Conservation (phyloP, 2,888 invertebrate species). For the Dyspetes luteomarginatus region DNA sequence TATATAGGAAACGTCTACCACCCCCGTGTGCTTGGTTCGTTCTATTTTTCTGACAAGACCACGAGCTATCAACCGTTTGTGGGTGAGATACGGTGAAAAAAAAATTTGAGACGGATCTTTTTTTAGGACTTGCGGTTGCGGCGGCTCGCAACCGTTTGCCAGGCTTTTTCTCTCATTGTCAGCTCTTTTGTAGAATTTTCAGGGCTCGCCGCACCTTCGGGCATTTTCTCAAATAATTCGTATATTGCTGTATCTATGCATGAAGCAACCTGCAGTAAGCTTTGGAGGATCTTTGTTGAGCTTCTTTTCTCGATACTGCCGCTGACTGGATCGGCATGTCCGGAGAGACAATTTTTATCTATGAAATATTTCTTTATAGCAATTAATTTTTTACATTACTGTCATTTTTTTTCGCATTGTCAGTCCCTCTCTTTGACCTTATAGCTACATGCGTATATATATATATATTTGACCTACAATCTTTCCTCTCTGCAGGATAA, state of each 20-base stretch:
- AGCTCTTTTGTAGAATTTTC: not conserved
- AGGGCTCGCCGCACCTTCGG: not conserved
- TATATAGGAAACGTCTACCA: not conserved
- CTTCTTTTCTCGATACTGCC: constrained; percentile 21
- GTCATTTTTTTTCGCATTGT: too few species aligned
- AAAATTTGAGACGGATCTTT: constrained; percentile 42
- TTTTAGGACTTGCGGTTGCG: constrained; percentile 55
- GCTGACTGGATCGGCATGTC: too few species aligned
- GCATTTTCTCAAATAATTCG: not conserved
- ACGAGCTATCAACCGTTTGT: constrained; percentile 46
- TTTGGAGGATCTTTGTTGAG: constrained; percentile 30
- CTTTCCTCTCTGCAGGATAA: too few species aligned
- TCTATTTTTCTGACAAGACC: constrained; percentile 52
- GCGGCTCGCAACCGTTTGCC: constrained; percentile 52
- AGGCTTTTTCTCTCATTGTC: constrained; percentile 21
- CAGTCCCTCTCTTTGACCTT: too few species aligned
- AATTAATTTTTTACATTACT: too few species aligned
- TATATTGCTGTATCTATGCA: constrained; percentile 5
- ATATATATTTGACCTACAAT: too few species aligned
- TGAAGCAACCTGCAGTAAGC: constrained; percentile 26
- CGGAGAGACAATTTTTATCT: too few species aligned
- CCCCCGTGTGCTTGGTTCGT: constrained; percentile 26
- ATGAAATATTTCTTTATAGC: too few species aligned
- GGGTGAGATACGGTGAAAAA: constrained; percentile 2
- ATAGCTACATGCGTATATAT: too few species aligned